Percentiles rank a stretch among this genome's conserved stretches.
Evolutionary conservation across 1,140 invertebrate species (phyloP).

Genomic region (Aleiodes sp.): DNA sequence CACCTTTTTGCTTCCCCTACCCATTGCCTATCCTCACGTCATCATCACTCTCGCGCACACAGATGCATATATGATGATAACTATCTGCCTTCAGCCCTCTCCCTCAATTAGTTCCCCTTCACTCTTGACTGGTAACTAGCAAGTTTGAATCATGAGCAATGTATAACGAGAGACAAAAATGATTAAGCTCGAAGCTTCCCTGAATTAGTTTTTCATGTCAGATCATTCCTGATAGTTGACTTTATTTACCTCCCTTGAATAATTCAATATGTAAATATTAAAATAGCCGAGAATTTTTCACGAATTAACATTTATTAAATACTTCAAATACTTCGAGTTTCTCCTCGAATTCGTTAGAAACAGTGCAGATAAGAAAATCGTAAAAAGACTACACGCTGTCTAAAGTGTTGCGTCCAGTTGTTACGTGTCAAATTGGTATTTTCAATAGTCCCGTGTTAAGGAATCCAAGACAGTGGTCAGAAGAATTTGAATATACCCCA

Average conservation of each 20-base stretch:
- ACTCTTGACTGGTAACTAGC: constrained; percentile 19
- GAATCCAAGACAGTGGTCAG: constrained; percentile 48
- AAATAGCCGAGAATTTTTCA: background rate
- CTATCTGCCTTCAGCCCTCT: constrained; percentile 24
- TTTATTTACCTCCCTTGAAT: too few relatives aligned
- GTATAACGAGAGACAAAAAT: constrained; percentile 33
- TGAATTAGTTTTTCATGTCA: constrained; percentile 35
- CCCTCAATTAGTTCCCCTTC: background rate
- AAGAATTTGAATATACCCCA: constrained; percentile 60
- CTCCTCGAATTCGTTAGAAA: too few relatives aligned
- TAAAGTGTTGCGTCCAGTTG: background rate
- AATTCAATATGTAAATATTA: too few relatives aligned
- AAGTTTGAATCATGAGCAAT: constrained; percentile 27
- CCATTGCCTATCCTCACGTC: constrained; percentile 10
- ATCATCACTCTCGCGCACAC: background rate
- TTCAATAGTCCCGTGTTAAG: constrained; percentile 53
- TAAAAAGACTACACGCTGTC: background rate
- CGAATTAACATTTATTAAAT: too few relatives aligned
- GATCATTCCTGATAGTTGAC: too few relatives aligned
- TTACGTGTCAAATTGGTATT: constrained; percentile 61
- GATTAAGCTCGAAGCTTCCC: constrained; percentile 38
- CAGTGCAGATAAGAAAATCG: background rate
- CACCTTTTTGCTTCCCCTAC: constrained; percentile 10
- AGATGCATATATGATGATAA: background rate
- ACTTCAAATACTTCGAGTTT: too few relatives aligned